Conservation (phyloP, 2,797 vertebrate genomes). For the Natrix natrix region DNA sequence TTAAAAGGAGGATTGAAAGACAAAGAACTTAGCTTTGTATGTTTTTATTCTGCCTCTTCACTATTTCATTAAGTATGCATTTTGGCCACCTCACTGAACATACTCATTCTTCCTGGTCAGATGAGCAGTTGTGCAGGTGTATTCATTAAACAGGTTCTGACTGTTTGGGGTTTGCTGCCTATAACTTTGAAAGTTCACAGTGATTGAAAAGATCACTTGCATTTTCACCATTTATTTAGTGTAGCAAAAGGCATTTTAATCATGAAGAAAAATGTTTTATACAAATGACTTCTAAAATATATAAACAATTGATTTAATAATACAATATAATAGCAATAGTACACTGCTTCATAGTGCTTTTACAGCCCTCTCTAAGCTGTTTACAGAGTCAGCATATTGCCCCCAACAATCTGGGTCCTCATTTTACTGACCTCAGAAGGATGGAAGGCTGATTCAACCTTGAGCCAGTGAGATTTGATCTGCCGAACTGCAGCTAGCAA, state of each 20-base stretch:
- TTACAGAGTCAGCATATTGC: no score
- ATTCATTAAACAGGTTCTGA: not conserved
- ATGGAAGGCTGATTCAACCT: no score
- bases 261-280: not conserved
- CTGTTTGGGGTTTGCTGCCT: not conserved
- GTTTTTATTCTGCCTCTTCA: not conserved
- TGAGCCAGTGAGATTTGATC: no score
- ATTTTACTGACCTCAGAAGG: no score
- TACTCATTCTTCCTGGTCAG: not conserved
- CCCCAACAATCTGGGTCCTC: no score
- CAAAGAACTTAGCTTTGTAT: not conserved
- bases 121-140: not conserved
- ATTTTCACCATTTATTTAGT: not conserved
- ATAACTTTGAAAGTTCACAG: not conserved
- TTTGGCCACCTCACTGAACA: not conserved
- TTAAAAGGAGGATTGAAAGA: not conserved
- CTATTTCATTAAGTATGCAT: not conserved
- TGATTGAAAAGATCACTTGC: not conserved
- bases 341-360: no score
- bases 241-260: not conserved
- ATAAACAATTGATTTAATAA: not conserved
- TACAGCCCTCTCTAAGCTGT: no score
- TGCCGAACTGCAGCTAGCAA: no score
- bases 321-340: no score
- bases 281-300: not conserved